Base-by-base conservation (phyloP, 2,888 invertebrate species). In the Desoria tigrina region DNA sequence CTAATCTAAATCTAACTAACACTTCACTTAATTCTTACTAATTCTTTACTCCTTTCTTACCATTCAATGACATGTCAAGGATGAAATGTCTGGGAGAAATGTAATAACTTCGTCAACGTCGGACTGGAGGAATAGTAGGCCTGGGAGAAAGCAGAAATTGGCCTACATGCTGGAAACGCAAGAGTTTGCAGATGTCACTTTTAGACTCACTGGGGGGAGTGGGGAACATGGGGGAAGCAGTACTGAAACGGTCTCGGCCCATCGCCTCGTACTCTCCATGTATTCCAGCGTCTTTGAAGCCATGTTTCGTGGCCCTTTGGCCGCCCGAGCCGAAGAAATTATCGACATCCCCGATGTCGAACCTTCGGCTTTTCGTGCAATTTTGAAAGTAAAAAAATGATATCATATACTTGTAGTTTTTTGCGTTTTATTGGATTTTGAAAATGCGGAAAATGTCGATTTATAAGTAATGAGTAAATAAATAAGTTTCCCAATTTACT, bases 241-340 rank as follows among this genome's bases (percentile, higher is more conserved):
- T 18, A 55, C 45, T n/a, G 70, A 70, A 51, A n/a, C 58, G 1
- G 63, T 74, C 51, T 55, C 62, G 3, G 74, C 66, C n/a, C 74
- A 74, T 39, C 65, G 61, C 32, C 60, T 72, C 21, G 66, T 74
- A 56, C 49, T 74, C 37, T 61, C 66, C 4, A 68, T 72, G 61
- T 64, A 57, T 42, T 74, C 74, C 1, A 61, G 63, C 32, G 74
- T 74, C 11, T 74, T 74, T 64, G 74, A 74, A 63, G 65, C 65
- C 14, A 70, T 74, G 69, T 72, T 74, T 42, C 57, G 59, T 24
- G 74, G 72, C 2, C 50, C 53, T 14, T 65, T 72, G 18, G 42
- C 49, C 14, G 63, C 66, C 1, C 51, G 64, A n/a, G 23, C 21
- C 7, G 57, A 60, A 23, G 73, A 71, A 18, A 32, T 65, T 2